Percentiles rank a stretch among this genome's conserved stretches.
Conservation (phyloP, 2,113 vertebrate species). For the Muscicapa adusta region DNA sequence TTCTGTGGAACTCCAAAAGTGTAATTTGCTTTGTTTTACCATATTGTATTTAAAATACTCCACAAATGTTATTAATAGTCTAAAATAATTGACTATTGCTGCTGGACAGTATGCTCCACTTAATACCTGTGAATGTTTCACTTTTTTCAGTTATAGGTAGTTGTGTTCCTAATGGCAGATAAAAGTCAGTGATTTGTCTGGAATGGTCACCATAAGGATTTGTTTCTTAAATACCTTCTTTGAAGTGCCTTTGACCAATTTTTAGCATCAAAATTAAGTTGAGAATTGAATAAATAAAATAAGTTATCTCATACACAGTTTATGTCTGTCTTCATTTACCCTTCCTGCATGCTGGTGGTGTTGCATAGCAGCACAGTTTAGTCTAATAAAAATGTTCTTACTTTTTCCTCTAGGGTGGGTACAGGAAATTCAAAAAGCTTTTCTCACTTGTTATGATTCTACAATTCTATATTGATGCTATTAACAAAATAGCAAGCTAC, state of each 20-base stretch:
- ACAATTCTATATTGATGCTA: not conserved
- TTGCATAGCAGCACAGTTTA: not conserved
- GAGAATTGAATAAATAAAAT: constrained; percentile 59
- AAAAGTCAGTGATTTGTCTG: not conserved
- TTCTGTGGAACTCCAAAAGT: constrained; percentile 9
- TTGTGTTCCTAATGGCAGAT: not conserved
- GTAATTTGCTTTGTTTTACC: constrained; percentile 23
- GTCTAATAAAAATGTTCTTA: not conserved
- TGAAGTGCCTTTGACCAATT: constrained; percentile 64
- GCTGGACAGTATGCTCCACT: constrained; percentile 46
- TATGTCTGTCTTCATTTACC: constrained; percentile 23
- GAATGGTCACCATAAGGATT: constrained; percentile 23
- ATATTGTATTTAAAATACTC: constrained; percentile 16
- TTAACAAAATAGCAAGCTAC: not conserved
- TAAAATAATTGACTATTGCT: constrained; percentile 18
- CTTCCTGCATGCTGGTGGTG: not conserved
- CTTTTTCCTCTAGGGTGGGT: not conserved
- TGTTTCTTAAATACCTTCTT: constrained; percentile 46
- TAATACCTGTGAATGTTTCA: constrained; percentile 46
- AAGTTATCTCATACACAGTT: constrained; percentile 26
- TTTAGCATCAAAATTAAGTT: constrained; percentile 59
- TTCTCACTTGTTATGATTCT: not conserved
- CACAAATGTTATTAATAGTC: not conserved
- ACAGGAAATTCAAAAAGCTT: not conserved
- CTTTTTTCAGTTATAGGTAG: not conserved